A percentile compares a stretch with the other conserved stretches of the same genome.
These are phyloP conservation scores for Thalassarche chlororhynchos DNA, from an alignment of 2,113 vertebrate genomes.

Conservation along the genomic window DNA sequence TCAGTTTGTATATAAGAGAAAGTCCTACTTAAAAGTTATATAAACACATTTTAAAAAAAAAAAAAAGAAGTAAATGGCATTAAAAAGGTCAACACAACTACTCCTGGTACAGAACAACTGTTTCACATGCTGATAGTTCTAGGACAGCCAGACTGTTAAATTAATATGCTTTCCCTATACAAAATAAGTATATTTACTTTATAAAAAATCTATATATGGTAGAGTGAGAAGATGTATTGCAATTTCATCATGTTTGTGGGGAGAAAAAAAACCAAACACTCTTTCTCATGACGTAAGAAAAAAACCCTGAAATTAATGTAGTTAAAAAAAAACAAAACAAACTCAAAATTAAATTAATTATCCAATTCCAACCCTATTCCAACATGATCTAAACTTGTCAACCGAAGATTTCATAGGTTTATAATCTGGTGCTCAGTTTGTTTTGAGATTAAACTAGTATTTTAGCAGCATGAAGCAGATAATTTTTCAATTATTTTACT, in stretches of 20 bases:
- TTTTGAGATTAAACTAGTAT: neutral
- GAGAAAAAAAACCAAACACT: neutral
- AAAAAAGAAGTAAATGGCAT: neutral
- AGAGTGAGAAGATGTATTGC: neutral
- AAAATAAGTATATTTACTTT: neutral
- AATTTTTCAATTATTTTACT: neutral
- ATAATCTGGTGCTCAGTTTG: neutral
- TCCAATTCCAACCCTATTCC: neutral
- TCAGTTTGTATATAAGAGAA: neutral
- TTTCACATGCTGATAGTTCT: neutral
- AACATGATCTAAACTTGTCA: neutral
- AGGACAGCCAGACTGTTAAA: neutral
- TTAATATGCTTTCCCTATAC: neutral
- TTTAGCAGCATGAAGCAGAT: neutral
- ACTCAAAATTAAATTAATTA: neutral
- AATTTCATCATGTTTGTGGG: neutral
- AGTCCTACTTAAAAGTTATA: neutral
- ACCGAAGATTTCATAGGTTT: neutral
- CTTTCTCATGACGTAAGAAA: neutral
- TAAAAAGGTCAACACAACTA: neutral
- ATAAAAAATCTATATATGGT: neutral
- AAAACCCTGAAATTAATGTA: neutral
- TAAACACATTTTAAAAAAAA: neutral
- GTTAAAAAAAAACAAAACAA: neutral
- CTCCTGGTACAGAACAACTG: neutral